Conservation (phyloP, 2,113 vertebrate species). For the Ictalurus furcatus region DNA sequence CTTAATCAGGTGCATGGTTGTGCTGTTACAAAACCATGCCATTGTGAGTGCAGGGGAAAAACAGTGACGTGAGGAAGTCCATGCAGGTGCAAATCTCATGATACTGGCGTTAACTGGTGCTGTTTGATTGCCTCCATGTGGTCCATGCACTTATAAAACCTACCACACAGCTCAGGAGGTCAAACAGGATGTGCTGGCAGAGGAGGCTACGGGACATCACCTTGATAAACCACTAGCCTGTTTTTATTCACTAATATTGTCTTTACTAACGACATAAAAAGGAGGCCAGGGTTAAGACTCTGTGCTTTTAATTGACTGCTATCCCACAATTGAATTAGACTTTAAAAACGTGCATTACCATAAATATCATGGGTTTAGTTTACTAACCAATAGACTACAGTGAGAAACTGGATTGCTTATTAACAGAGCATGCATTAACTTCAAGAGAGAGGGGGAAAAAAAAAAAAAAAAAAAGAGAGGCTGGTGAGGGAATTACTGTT, state of each 20-base stretch:
- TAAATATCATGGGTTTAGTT: background rate
- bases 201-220: background rate
- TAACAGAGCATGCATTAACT: background rate
- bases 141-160: slow-evolving; percentile 73
- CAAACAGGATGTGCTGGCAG: slow-evolving; percentile 60
- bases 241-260: background rate
- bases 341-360: background rate
- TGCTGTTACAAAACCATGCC: background rate
- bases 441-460: background rate
- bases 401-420: background rate
- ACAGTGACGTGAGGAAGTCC: slow-evolving; percentile 23
- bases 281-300: no score
- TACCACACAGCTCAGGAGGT: slow-evolving; percentile 64
- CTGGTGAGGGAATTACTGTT: background rate
- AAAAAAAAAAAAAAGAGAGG: background rate
- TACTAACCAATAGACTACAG: background rate
- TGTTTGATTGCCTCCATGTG: slow-evolving; percentile 31
- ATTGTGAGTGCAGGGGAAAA: slow-evolving; percentile 42
- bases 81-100: slow-evolving; percentile 48
- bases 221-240: background rate
- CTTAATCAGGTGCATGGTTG: background rate
- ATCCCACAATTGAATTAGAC: background rate
- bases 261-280: background rate
- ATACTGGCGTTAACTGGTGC: slow-evolving; percentile 39
- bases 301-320: background rate